Evolutionary conservation across 2,113 vertebrate species (phyloP).

Genomic region (Hassar affinis): DNA sequence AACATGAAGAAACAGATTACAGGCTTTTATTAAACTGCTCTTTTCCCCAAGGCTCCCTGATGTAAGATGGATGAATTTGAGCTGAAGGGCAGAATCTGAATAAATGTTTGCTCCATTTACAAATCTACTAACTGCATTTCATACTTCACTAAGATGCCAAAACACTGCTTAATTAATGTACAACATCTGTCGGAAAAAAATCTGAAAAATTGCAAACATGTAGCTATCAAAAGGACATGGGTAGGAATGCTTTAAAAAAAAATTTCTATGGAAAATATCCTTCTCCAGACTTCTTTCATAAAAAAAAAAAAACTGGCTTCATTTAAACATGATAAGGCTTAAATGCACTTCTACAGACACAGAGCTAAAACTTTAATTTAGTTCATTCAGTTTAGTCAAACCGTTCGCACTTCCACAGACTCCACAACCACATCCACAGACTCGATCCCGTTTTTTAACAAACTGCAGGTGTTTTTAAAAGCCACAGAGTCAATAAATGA

Average conservation of each 20-base stretch:
- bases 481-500: neutral
- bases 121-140: neutral
- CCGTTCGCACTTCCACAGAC: neutral
- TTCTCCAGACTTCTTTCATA: neutral
- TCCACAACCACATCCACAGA: neutral
- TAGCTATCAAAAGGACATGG: neutral
- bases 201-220: neutral
- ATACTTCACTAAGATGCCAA: neutral
- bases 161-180: neutral
- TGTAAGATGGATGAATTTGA: neutral
- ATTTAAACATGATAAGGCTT: neutral
- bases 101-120: neutral
- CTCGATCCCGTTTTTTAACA: neutral
- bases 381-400: neutral
- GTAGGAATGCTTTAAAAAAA: neutral
- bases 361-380: neutral
- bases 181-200: neutral
- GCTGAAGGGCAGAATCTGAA: neutral
- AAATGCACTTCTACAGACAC: neutral
- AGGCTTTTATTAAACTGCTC: neutral
- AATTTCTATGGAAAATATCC: neutral
- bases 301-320: neutral
- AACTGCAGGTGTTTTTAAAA: neutral
- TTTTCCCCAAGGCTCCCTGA: neutral
- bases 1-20: neutral